Percentiles rank a stretch among this genome's conserved stretches.
Conservation (phyloP, 2,113 vertebrate species). For the Lagopus muta region DNA sequence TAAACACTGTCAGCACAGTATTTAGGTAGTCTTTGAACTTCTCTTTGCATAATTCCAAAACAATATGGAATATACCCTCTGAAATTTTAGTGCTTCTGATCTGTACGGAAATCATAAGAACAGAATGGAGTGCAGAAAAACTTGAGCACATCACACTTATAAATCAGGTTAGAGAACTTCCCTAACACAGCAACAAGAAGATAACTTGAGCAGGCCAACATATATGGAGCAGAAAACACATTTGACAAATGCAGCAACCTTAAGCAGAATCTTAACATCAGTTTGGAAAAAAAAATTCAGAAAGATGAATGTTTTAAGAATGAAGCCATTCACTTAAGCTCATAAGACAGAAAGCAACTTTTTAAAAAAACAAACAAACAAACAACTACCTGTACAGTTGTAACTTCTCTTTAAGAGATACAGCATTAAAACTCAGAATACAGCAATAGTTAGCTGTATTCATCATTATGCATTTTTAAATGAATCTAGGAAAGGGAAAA, state of each 20-base stretch:
- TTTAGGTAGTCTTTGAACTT: background rate
- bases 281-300: background rate
- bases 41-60: background rate
- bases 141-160: background rate
- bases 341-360: background rate
- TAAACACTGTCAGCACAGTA: background rate
- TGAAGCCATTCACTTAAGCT: background rate
- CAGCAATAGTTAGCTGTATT: background rate
- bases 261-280: background rate
- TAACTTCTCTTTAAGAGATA: background rate
- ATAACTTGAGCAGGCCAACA: background rate
- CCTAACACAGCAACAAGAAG: background rate
- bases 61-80: background rate
- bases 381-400: background rate
- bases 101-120: constrained; percentile 3
- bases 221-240: background rate
- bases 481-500: background rate
- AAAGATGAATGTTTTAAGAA: background rate
- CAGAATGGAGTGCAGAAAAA: background rate
- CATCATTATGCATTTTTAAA: background rate
- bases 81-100: constrained; percentile 2
- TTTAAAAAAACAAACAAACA: background rate
- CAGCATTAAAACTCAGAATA: background rate
- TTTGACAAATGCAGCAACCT: background rate
- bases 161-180: background rate